These are phyloP conservation scores for Cantharis lateralis DNA, from an alignment of 2,888 invertebrate genomes.

Conservation along the genomic window DNA sequence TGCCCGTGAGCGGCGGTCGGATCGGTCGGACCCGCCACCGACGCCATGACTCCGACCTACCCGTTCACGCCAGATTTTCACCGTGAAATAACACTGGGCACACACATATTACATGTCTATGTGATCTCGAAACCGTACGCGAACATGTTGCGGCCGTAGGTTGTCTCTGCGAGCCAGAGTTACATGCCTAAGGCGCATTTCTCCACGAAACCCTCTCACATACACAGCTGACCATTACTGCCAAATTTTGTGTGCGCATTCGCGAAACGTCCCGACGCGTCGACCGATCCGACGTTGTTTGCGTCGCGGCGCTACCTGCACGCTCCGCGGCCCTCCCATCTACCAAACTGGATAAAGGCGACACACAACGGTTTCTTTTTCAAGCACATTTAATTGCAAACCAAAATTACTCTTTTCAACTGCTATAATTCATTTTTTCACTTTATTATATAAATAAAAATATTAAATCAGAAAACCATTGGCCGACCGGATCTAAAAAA, in stretches of 20 bases:
- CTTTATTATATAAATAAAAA: no score
- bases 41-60: constrained; percentile 65
- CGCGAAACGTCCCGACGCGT: constrained; percentile 46
- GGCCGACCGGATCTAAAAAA: no score
- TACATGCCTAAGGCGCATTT: constrained; percentile 55
- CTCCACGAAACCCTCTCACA: constrained; percentile 45
- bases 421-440: neutral
- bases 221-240: constrained; percentile 54
- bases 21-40: constrained; percentile 58
- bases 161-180: constrained; percentile 50
- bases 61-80: constrained; percentile 67
- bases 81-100: constrained; percentile 59
- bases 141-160: constrained; percentile 60
- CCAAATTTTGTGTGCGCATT: constrained; percentile 48
- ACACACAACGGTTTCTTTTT: constrained; percentile 16
- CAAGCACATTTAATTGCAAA: neutral
- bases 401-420: neutral
- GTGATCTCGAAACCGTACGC: constrained; percentile 64
- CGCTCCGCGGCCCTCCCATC: constrained; percentile 35
- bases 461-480: no score
- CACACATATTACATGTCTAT: constrained; percentile 62
- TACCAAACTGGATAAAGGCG: constrained; percentile 20
- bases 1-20: constrained; percentile 80
- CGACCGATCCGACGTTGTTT: constrained; percentile 38
- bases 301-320: constrained; percentile 46